A percentile compares a stretch with the other conserved stretches of the same genome.
Conservation (phyloP, 2,797 vertebrate species). For the Toxotes lorentzi region DNA sequence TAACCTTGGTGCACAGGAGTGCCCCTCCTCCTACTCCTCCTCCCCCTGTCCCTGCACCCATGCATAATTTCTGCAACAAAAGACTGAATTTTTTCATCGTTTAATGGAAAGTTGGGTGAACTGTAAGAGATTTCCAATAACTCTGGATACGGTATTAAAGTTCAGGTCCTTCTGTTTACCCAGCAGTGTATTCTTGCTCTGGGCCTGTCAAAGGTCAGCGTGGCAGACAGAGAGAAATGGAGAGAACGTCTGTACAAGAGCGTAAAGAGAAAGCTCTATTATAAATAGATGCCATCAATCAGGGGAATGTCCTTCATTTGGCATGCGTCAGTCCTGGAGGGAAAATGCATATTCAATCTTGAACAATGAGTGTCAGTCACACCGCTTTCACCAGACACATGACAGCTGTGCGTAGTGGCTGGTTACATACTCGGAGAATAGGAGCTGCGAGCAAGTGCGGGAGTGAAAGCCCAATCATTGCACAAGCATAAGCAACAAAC, state of each 20-base stretch:
- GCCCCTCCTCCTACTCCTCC: background rate
- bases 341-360: conserved; percentile 77
- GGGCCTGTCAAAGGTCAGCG: conserved; percentile 46
- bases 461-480: conserved; percentile 46
- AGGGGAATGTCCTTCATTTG: conserved; percentile 78
- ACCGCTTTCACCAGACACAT: conserved; percentile 65
- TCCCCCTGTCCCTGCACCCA: conserved; percentile 7
- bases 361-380: conserved; percentile 79
- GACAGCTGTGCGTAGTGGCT: conserved; percentile 69
- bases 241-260: conserved; percentile 27
- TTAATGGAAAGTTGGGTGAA: conserved; percentile 43
- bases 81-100: background rate
- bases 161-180: conserved; percentile 37
- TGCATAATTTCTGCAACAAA: conserved; percentile 62
- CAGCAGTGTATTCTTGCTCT: conserved; percentile 12
- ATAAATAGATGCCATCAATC: conserved; percentile 84
- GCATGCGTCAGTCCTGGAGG: conserved; percentile 73
- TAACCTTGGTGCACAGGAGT: conserved; percentile 60
- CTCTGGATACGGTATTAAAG: conserved; percentile 22
- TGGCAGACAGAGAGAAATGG: conserved; percentile 26
- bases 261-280: conserved; percentile 48
- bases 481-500: conserved; percentile 54
- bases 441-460: conserved; percentile 49
- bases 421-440: conserved; percentile 58
- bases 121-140: conserved; percentile 44